Base-by-base conservation (phyloP, 2,113 vertebrate species). In the Patagioenas fasciata region DNA sequence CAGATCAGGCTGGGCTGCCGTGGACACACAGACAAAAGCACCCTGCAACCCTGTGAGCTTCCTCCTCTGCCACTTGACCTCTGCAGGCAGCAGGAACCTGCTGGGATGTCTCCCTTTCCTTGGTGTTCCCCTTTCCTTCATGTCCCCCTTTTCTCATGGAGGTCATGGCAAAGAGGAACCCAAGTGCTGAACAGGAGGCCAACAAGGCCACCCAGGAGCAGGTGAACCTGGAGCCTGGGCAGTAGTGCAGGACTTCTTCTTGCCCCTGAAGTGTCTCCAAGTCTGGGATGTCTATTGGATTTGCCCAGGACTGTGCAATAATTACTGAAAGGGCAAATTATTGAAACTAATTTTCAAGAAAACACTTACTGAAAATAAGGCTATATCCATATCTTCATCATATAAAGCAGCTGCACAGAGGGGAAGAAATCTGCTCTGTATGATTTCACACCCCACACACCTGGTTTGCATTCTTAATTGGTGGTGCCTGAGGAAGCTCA, bases 121-220 rank as follows among this genome's bases (percentile, higher is more conserved):
- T 1, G 2, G 36, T 4, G 11, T n/a, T n/a, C n/a, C 6, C 24
- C 42, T 28, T 32, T 36, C 19, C 26, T 15, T 1, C 2, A 26
- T 4, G 11, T 8, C 28, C 28, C 14, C 40, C n/a, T 13, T 14
- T 58, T 58, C 36, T 11, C 1, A 19, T 24, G 32, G 56, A n/a
- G 15, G 8, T n/a, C 17, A 3, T 4, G n/a, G 20, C 8, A 40
- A n/a, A 32, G 57, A 15, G 47, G 40, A 54, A 21, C 20, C 6
- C 14, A 0, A 2, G 0, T 5, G 61, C 12, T 62, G 61, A 50
- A 9, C 9, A 14, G 40, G 47, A 56, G 29, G 13, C n/a, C 9
- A 5, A 18, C 0, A 3, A 13, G 44, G 32, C 21, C 1, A 4
- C 9, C 6, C 4, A 3, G 5, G 29, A 19, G 40, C 9, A 4